Evolutionary conservation across 2,797 vertebrate species (phyloP), one percentile per base, ranked within the genome.

Genomic region (Notoglanidium macrostoma): DNA sequence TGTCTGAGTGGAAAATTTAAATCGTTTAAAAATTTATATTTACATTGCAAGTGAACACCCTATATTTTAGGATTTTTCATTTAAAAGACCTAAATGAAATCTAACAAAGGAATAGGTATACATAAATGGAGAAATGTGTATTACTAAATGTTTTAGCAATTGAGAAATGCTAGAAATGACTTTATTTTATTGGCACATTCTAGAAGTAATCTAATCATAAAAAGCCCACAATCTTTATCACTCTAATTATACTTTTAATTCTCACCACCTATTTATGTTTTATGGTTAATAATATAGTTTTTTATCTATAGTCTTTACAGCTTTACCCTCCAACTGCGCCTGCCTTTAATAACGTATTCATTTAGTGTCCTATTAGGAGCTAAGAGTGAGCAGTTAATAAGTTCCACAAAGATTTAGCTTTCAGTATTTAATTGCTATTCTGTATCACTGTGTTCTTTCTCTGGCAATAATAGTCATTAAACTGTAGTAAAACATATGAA

Each of bases 401-500:
- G 81, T 54, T 68, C 61, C 63, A 83, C 44, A 67, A 83, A 83
- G 80, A 67, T 83, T 67, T 67, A 83, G 21, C 61, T 83, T 83
- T 83, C n/a, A 0, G 0, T 68, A 54, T 83, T 68, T 51, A 54
- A 83, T 68, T 54, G 63, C 10, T 51, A 21, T 83, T 83, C 81
- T 23, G n/a, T 54, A 68, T 32, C 63, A 54, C 46, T 49, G 26
- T 65, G 44, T 65, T 49, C 8, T 0, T 8, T 49, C 8, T 51
- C 63, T 83, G 61, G 46, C 63, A 51, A 54, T 83, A 67, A 29
- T 51, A 29, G 4, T 6, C 46, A 21, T 67, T 67, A 51, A 67
- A 67, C 15, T 67, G 46, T 21, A 51, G 17, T 54, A 68, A 68
- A 83, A 19, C 46, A 44, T 80, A 5, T 23, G 10, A 68, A 83